Evolutionary conservation across 2,888 invertebrate species (phyloP).

Genomic region (Frankliniella intonsa): DNA sequence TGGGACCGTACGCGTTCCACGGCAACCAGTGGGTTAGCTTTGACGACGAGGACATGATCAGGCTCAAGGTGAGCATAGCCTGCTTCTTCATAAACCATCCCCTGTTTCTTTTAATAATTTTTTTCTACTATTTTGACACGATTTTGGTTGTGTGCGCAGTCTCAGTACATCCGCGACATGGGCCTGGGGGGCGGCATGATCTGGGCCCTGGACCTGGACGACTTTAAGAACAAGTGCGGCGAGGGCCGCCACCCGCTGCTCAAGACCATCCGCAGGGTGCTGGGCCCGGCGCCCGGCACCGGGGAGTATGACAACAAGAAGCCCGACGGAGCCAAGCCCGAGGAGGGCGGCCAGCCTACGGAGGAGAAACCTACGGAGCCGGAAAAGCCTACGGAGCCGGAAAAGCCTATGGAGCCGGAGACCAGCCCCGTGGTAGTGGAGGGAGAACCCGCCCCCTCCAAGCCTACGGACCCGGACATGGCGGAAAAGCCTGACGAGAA

Average conservation of each 20-base stretch:
- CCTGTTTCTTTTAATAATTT: too few species aligned
- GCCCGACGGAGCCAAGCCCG: slow-evolving; percentile 24
- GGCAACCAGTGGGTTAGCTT: slow-evolving; percentile 89
- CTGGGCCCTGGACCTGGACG: slow-evolving; percentile 86
- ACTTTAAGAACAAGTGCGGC: slow-evolving; percentile 75
- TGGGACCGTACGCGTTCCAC: slow-evolving; percentile 85
- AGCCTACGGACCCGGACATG: slow-evolving; percentile 35
- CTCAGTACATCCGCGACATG: slow-evolving; percentile 69
- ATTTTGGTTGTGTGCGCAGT: slow-evolving; percentile 44
- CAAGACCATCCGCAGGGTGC: slow-evolving; percentile 66
- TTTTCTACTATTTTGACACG: too few species aligned
- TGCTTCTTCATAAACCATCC: too few species aligned
- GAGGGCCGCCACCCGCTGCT: slow-evolving; percentile 75
- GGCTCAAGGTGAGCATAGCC: slow-evolving; percentile 53
- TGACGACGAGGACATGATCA: slow-evolving; percentile 76
- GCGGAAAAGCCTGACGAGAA: slow-evolving; percentile 34
- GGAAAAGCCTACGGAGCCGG: slow-evolving; percentile 32
- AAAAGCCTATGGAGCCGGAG: slow-evolving; percentile 38
- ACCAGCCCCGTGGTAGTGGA: slow-evolving; percentile 40
- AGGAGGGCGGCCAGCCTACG: slow-evolving; percentile 35
- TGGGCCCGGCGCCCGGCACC: slow-evolving; percentile 45
- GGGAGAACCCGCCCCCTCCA: slow-evolving; percentile 35
- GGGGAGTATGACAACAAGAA: neutral
- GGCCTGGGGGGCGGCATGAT: slow-evolving; percentile 84
- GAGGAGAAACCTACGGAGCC: slow-evolving; percentile 31